Conservation (phyloP, 2,113 vertebrate genomes). For the Platysteira castanea region DNA sequence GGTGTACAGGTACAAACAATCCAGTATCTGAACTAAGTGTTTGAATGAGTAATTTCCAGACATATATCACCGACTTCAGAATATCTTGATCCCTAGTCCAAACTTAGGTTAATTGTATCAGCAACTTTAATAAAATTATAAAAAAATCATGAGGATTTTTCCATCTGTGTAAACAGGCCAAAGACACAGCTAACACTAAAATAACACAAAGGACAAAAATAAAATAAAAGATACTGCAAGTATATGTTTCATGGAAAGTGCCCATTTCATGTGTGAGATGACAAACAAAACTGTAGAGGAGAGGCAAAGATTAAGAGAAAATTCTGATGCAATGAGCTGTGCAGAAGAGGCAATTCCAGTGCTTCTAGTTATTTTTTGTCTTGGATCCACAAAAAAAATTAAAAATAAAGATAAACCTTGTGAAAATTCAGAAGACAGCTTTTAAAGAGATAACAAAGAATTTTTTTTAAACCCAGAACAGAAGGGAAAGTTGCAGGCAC, state of each 20-base stretch:
- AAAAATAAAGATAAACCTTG: not conserved
- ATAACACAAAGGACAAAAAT: not conserved
- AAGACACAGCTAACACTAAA: not conserved
- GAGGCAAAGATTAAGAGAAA: slow-evolving; percentile 20
- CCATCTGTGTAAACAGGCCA: not conserved
- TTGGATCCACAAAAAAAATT: not conserved
- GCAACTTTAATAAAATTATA: not conserved
- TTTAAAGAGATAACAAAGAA: not conserved
- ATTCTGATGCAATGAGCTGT: not conserved
- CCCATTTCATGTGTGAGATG: not conserved
- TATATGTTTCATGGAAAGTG: not conserved
- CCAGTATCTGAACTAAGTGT: not conserved
- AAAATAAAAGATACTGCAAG: not conserved
- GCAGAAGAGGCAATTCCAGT: not conserved
- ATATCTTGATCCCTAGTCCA: not conserved
- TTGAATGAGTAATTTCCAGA: not conserved
- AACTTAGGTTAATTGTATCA: not conserved
- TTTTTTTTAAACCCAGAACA: not conserved
- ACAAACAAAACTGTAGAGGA: not conserved
- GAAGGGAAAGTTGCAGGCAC: not conserved
- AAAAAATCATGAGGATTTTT: not conserved
- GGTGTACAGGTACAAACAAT: not conserved
- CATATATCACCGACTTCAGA: not conserved
- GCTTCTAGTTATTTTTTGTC: not conserved
- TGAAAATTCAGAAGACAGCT: not conserved